Base-by-base conservation (phyloP, 1,140 invertebrate genomes). In the Anoplolepis gracilipes region DNA sequence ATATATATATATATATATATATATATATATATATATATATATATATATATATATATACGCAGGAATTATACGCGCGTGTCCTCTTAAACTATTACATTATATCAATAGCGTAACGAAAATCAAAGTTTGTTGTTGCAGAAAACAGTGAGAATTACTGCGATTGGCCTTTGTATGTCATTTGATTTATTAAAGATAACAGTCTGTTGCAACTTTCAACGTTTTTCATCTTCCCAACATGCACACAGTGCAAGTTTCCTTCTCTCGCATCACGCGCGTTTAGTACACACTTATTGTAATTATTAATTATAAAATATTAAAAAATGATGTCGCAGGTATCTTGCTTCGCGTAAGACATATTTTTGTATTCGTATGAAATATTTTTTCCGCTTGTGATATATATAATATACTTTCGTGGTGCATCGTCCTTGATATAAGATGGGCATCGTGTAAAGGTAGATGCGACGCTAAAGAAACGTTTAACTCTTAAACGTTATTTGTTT, bases 401-500 rank as follows among this genome's bases (percentile, higher is more conserved):
- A 7, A 30, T 46, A 64, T 64, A 36, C 19, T 64, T 65, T 85
- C 30, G 19, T 22, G 65, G 75, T 85, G 84, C 79, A 84, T 88
- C 79, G 77, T 84, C 79, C 69, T 81, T 53, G 22, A 7, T 70
- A 59, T 25, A 55, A 49, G 55, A 33, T 33, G n/a, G 64, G 49
- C 72, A 72, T 73, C 62, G 62, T 22, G 30, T 22, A 61, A 7
- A 30, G n/a, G 22, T 13, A 61, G 8, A 13, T 42, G n/a, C 49
- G 65, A 87, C 67, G 28, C 6, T 65, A 61, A 28, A 67, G n/a
- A 28, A 62, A 65, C 30, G 79, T 90, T 88, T 42, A 72, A 82
- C 67, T 3, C 36, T 42, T 64, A 70, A 88, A 69, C 85, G 81
- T 88, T 89, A 85, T 77, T 89, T 87, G 87, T 42, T 42, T 88